phyloP scores from a whole-genome alignment of 2,113 vertebrate species.

The Syngnathus floridae region DNA sequence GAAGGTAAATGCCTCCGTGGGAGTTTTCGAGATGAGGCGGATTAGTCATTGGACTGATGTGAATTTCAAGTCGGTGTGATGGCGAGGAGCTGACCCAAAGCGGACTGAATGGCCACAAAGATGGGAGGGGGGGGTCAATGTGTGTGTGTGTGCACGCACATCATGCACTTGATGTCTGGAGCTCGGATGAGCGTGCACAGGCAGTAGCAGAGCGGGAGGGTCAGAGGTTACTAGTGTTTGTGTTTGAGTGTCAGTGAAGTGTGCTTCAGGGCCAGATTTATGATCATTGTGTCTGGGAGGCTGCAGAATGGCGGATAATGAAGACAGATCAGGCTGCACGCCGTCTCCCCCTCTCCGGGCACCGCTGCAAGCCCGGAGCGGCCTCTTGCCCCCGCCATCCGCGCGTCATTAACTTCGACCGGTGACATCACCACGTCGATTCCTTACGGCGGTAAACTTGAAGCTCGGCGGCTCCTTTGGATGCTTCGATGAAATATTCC shows the following conservation, averaged over 20 bases:
- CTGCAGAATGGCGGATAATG: slow-evolving; percentile 74
- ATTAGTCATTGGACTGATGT: slow-evolving; percentile 8
- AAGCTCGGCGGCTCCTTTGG: slow-evolving; percentile 32
- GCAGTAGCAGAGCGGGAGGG: slow-evolving; percentile 69
- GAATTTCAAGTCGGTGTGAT: slow-evolving; percentile 19
- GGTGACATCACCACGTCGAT: slow-evolving; percentile 62
- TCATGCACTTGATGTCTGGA: slow-evolving; percentile 13
- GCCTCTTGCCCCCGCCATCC: slow-evolving; percentile 57
- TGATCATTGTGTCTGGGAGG: slow-evolving; percentile 74
- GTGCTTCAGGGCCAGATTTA: slow-evolving; percentile 76
- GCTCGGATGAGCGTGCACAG: slow-evolving; percentile 44
- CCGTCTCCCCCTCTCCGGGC: slow-evolving; percentile 62
- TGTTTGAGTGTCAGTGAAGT: slow-evolving; percentile 78
- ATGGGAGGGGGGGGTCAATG: slow-evolving; percentile 2
- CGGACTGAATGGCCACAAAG: slow-evolving; percentile 15
- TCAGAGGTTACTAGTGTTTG: slow-evolving; percentile 77
- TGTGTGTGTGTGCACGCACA: slow-evolving; percentile 5
- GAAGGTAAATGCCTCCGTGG: slow-evolving; percentile 33
- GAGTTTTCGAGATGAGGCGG: not conserved
- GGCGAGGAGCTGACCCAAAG: not conserved
- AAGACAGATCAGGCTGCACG: slow-evolving; percentile 72
- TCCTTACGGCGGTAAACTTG: slow-evolving; percentile 42
- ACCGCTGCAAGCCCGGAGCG: slow-evolving; percentile 57
- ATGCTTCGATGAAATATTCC: slow-evolving; percentile 70
- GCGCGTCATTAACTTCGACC: slow-evolving; percentile 63